Evolutionary conservation across 2,888 invertebrate species (phyloP), one percentile per base, ranked within the genome.

Genomic region (Harmothoe impar): DNA sequence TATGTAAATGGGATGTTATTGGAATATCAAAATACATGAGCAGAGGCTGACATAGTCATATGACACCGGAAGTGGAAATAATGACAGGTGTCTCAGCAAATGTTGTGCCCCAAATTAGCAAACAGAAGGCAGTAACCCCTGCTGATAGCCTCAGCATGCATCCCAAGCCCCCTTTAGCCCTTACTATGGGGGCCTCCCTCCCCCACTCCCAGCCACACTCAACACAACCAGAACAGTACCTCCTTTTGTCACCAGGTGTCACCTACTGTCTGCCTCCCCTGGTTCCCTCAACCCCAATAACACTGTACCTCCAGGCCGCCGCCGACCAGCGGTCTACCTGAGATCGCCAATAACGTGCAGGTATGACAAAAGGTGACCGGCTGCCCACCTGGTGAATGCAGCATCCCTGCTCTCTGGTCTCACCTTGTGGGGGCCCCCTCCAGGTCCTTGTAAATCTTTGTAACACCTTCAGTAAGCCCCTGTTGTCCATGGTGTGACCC

Each of bases 201-300:
- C 62, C 62, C 62, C n/a, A 20, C 62, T 62, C 62, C 20, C n/a
- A n/a, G n/a, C n/a, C 1, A 62, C 20, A 62, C 62, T 62, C 62
- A 3, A 43, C 43, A 43, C 43, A 43, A 43, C 43, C 43, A 43
- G 43, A 43, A 43, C 43, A 43, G 62, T n/a, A n/a, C 62, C 62
- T 29, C 31, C 29, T 29, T 72, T 72, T 72, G 72, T 72, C 25
- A 29, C 72, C 31, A 72, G 72, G 72, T 72, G 72, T 72, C 72
- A 3, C 72, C 72, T 15, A 25, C 15, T 72, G 72, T 25, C 72
- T 25, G 29, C n/a, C 31, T 72, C 31, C 25, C 3, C 72, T 72
- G 72, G 72, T 72, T 29, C 25, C 72, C 31, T 3, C 3, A 7
- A 29, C 7, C 25, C 15, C 72, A 29, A 72, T 72, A 29, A 29